A percentile compares a stretch with the other conserved stretches of the same genome.
These are phyloP conservation scores for Tursiops truncatus DNA, from an alignment of 2,113 vertebrate genomes.

Conservation along the genomic window DNA sequence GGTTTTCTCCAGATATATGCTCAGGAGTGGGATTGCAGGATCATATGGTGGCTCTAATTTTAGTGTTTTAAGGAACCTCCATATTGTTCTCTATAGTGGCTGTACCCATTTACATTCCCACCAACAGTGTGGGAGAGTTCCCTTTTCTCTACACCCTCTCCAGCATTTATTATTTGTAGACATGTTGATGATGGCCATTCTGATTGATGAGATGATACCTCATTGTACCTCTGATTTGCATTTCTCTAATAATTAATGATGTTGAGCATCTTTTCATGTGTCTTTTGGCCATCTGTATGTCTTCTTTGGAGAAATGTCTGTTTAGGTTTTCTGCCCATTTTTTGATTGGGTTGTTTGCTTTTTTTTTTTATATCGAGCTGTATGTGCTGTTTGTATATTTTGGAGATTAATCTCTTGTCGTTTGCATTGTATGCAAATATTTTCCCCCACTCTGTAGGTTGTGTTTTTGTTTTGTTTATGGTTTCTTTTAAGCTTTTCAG, in stretches of 20 bases:
- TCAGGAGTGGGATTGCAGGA: too few relatives aligned
- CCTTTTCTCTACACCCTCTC: not conserved
- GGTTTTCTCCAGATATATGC: not conserved
- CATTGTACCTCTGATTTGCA: not conserved
- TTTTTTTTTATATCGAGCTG: not conserved
- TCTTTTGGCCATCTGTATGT: not conserved
- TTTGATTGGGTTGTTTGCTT: not conserved
- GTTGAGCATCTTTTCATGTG: not conserved
- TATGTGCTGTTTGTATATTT: not conserved
- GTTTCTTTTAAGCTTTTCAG: not conserved
- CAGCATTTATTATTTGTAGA: not conserved
- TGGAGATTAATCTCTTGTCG: not conserved
- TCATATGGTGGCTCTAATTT: not conserved
- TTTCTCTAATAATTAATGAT: not conserved
- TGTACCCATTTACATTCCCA: not conserved
- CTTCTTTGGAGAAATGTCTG: not conserved
- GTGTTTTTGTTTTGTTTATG: not conserved
- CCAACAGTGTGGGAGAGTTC: fast-evolving
- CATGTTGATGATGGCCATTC: not conserved
- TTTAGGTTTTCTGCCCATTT: not conserved
- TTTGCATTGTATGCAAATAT: not conserved
- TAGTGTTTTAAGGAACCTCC: not conserved
- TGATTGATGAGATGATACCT: not conserved
- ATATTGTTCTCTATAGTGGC: not conserved
- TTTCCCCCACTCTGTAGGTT: not conserved